Conservation (phyloP, 2,797 vertebrate genomes). For the Xenentodon cancila region DNA sequence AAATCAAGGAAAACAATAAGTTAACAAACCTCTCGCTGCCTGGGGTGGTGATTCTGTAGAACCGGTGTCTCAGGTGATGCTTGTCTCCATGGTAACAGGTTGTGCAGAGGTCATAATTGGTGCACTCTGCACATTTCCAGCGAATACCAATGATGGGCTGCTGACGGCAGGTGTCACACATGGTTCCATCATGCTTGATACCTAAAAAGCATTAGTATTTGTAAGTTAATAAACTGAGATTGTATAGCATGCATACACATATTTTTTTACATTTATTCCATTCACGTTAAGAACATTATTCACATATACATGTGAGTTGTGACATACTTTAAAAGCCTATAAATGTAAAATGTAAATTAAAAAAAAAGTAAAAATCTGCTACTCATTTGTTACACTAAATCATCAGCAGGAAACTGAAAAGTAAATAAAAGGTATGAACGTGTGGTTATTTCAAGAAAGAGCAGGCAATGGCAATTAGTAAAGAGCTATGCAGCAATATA, state of each 20-base stretch:
- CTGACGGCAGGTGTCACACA: conserved; percentile 99
- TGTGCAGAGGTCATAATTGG: conserved; percentile 98
- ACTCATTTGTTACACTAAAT: too few species aligned
- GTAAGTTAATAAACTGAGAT: conserved; percentile 1
- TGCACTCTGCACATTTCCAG: conserved; percentile 99
- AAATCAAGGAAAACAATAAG: conserved; percentile 8
- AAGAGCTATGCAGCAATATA: too few species aligned
- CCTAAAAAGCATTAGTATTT: conserved; percentile 75
- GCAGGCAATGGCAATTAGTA: too few species aligned
- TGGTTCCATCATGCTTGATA: conserved; percentile 98
- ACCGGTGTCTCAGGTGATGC: conserved; percentile 97
- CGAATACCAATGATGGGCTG: conserved; percentile 99
- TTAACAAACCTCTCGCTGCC: conserved; percentile 93
- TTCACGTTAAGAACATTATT: not conserved
- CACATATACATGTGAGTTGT: not conserved
- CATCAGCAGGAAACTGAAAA: too few species aligned
- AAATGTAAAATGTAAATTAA: too few species aligned
- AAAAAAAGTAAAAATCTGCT: too few species aligned
- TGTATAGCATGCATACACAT: not conserved
- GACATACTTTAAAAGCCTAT: not conserved
- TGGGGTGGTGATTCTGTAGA: conserved; percentile 98
- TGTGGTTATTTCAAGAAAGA: too few species aligned
- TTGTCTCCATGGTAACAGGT: conserved; percentile 99
- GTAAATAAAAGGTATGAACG: too few species aligned
- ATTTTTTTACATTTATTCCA: too few species aligned